phyloP scores from a whole-genome alignment of 1,140 invertebrate species.

The Drosophila ogumai region DNA sequence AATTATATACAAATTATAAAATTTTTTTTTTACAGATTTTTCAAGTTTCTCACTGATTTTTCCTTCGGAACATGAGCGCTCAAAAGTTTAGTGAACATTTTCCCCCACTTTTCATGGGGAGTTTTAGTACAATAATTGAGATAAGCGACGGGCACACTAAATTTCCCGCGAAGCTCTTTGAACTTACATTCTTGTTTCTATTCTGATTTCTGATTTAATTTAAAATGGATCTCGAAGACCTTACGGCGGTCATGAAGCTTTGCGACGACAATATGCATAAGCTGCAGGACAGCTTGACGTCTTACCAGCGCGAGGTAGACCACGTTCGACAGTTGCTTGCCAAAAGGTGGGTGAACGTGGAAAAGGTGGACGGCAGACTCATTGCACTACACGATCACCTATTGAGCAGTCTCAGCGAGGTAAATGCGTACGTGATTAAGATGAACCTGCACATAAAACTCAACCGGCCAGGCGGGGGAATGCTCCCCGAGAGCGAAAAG shows the following conservation, averaged over 20 bases:
- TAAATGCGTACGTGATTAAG: constrained; percentile 50
- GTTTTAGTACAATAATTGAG: background rate
- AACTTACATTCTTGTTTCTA: background rate
- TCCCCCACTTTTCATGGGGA: background rate
- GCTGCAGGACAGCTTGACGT: constrained; percentile 32
- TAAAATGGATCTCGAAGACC: constrained; percentile 38
- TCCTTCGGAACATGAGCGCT: background rate
- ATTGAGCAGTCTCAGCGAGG: constrained; percentile 38
- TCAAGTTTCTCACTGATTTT: background rate
- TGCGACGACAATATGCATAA: constrained; percentile 48
- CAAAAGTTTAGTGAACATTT: background rate
- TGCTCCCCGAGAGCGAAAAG: background rate
- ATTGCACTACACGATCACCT: constrained; percentile 43
- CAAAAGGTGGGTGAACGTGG: constrained; percentile 27
- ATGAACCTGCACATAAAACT: constrained; percentile 52
- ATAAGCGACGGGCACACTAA: background rate
- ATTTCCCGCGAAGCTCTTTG: constrained; percentile 11
- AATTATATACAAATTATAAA: too few species aligned
- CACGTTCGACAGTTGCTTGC: constrained; percentile 12
- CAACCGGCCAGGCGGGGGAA: background rate
- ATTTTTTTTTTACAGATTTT: background rate
- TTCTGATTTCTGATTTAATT: background rate
- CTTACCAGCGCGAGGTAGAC: constrained; percentile 31
- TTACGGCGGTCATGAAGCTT: constrained; percentile 28
- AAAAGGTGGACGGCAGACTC: constrained; percentile 5